Evolutionary conservation across 2,888 invertebrate species (phyloP).

Genomic region (Argyra leucocephala): DNA sequence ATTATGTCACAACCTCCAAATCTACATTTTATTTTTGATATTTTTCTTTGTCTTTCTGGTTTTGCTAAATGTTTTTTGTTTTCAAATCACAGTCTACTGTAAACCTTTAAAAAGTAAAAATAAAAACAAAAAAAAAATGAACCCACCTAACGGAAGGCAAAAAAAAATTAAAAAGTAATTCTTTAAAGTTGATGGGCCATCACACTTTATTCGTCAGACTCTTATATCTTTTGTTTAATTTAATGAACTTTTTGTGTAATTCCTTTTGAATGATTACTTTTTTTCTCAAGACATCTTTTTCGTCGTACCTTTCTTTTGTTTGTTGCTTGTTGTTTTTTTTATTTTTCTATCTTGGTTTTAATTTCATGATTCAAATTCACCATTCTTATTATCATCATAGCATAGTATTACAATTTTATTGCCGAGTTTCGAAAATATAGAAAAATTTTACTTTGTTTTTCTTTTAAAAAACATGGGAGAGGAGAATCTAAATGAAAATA

Average conservation of each 20-base stretch:
- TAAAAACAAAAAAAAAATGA: too few species aligned
- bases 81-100: not conserved
- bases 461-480: too few species aligned
- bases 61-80: too few species aligned
- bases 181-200: conserved; percentile 6
- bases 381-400: too few species aligned
- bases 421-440: not conserved
- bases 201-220: not conserved
- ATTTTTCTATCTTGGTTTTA: not conserved
- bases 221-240: not conserved
- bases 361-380: not conserved
- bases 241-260: conserved; percentile 4
- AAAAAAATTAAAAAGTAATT: not conserved
- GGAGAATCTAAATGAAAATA: too few species aligned
- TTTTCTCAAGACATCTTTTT: not conserved
- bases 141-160: not conserved
- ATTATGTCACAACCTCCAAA: too few species aligned
- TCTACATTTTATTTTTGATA: too few species aligned
- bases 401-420: not conserved
- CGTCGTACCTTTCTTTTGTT: too few species aligned
- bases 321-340: too few species aligned
- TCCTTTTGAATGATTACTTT: conserved; percentile 3
- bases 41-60: not conserved
- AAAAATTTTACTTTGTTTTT: not conserved
- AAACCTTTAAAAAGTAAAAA: not conserved